These are phyloP conservation scores for Cephalotes varians DNA, from an alignment of 2,888 invertebrate species.

Conservation along the genomic window DNA sequence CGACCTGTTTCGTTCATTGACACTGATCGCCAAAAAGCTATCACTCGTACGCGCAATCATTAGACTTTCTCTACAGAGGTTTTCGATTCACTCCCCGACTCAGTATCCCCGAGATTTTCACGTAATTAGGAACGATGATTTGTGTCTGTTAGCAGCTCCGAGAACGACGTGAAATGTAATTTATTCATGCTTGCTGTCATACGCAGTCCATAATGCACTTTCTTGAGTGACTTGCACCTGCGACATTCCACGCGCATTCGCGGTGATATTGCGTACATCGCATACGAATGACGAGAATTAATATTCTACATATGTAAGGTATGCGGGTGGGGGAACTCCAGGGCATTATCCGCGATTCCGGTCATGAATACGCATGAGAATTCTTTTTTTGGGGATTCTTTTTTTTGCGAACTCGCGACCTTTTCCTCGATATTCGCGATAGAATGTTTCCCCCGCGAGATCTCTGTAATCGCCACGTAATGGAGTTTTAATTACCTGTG, in stretches of 20 bases:
- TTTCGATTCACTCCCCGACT: neutral
- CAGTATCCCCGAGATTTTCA: constrained; percentile 38
- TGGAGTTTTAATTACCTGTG: constrained; percentile 62
- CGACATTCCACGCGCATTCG: constrained; percentile 61
- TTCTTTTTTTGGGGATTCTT: constrained; percentile 31
- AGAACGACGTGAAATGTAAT: constrained; percentile 32
- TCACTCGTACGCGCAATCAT: neutral
- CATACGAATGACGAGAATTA: constrained; percentile 80
- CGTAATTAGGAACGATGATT: constrained; percentile 59
- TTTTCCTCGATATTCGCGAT: constrained; percentile 53
- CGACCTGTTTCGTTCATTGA: neutral
- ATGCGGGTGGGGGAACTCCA: constrained; percentile 62
- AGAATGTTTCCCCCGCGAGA: constrained; percentile 26
- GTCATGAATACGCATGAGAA: constrained; percentile 73
- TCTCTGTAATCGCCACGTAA: constrained; percentile 56
- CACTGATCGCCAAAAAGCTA: neutral
- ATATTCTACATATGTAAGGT: constrained; percentile 80
- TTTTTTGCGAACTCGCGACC: constrained; percentile 29
- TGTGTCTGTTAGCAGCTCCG: constrained; percentile 33
- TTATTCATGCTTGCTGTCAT: constrained; percentile 48
- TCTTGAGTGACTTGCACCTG: constrained; percentile 75
- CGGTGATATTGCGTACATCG: constrained; percentile 65
- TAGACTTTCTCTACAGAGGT: constrained; percentile 12
- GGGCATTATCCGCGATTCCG: constrained; percentile 74
- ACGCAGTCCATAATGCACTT: constrained; percentile 58